Evolutionary conservation across 2,797 vertebrate genomes (phyloP).

Genomic region (Hozukius guyotensis): DNA sequence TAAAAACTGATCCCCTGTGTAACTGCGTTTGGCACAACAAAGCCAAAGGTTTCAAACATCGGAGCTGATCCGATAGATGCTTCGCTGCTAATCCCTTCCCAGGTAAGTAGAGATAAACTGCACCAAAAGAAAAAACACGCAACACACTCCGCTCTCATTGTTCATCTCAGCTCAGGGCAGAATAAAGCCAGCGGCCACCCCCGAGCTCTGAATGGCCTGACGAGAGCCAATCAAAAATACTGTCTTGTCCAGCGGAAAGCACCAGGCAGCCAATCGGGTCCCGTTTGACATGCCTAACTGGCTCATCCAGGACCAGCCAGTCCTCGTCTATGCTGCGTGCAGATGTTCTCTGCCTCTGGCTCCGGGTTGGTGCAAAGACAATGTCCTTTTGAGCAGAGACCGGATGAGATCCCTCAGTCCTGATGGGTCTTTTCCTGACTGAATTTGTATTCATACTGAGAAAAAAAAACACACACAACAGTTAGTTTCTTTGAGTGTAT

Average conservation of each 20-base stretch:
- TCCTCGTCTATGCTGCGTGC: neutral
- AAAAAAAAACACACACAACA: neutral
- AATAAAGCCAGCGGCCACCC: neutral
- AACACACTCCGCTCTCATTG: conserved; percentile 59
- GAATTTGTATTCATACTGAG: conserved; percentile 94
- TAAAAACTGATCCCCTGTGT: conserved; percentile 27
- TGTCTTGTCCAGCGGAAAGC: conserved; percentile 6
- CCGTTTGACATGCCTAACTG: neutral
- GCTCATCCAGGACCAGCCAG: neutral
- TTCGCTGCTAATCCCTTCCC: conserved; percentile 24
- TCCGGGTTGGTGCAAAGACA: conserved; percentile 14
- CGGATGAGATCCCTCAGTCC: conserved; percentile 82
- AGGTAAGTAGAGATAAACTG: conserved; percentile 58
- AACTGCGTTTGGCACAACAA: conserved; percentile 69
- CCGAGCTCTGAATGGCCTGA: neutral
- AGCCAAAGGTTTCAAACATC: conserved; percentile 55
- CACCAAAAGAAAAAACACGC: conserved; percentile 21
- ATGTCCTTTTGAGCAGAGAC: neutral
- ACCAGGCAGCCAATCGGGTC: neutral
- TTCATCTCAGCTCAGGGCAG: conserved; percentile 10
- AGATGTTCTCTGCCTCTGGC: conserved; percentile 20
- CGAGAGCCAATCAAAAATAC: conserved; percentile 45
- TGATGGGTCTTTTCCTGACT: conserved; percentile 91
- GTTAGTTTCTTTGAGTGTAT: neutral
- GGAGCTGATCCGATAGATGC: conserved; percentile 21